Conservation (phyloP, 2,113 vertebrate species). For the Otis tarda region DNA sequence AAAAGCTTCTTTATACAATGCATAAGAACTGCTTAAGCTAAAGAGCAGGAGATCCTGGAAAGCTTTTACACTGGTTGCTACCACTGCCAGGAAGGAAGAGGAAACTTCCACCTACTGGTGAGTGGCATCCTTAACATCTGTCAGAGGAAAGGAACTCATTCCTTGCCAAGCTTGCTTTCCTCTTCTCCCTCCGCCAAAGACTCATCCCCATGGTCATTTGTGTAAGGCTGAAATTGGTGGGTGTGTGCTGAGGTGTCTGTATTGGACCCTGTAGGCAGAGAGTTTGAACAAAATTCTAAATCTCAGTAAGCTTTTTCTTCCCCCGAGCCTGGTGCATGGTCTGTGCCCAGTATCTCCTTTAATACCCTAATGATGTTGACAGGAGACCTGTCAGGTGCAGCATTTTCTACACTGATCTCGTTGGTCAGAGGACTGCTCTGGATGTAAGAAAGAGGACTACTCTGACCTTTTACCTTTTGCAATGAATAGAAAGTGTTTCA, state of each 20-base stretch:
- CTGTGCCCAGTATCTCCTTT: not conserved
- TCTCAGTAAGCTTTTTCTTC: not conserved
- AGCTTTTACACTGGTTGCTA: not conserved
- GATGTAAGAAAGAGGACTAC: not conserved
- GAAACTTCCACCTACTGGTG: not conserved
- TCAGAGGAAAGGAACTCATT: not conserved
- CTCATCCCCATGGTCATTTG: not conserved
- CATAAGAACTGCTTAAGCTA: not conserved
- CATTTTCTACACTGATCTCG: not conserved
- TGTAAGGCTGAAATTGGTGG: not conserved
- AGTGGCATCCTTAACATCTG: not conserved
- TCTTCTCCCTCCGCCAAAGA: not conserved
- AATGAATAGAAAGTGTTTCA: not conserved
- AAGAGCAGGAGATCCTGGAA: not conserved
- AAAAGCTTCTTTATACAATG: not conserved
- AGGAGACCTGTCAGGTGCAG: not conserved
- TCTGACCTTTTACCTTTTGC: not conserved
- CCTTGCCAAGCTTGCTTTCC: not conserved
- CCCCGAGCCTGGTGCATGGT: not conserved
- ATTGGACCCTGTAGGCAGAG: no score
- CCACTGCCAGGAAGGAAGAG: not conserved
- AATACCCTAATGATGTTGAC: fast-evolving
- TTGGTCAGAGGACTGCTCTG: not conserved
- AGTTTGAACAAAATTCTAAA: not conserved
- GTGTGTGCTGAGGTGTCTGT: not conserved